A percentile compares a stretch with the other conserved stretches of the same genome.
phyloP scores from a whole-genome alignment of 2,797 vertebrate genomes.

The Pogoniulus pusillus region DNA sequence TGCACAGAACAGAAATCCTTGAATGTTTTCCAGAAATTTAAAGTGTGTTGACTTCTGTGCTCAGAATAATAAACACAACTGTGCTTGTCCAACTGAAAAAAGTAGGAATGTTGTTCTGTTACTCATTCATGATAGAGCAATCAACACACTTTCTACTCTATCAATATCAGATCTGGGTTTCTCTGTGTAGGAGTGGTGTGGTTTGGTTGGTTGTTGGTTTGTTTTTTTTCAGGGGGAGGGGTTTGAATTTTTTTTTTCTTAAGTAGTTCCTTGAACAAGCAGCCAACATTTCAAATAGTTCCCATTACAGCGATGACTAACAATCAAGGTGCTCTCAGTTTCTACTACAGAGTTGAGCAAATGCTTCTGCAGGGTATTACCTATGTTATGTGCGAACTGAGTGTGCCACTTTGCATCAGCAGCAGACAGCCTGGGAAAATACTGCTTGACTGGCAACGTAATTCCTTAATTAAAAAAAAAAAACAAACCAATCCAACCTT shows the following conservation, averaged over 20 bases:
- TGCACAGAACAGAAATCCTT: background rate
- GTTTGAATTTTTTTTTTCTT: background rate
- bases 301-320: background rate
- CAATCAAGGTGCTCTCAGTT: background rate
- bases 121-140: background rate
- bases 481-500: too few relatives aligned
- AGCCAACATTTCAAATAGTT: constrained; percentile 5
- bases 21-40: background rate
- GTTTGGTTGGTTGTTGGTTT: background rate
- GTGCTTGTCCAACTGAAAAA: background rate
- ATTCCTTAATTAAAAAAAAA: background rate
- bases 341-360: background rate
- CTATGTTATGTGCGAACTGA: background rate
- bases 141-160: background rate
- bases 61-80: constrained; percentile 6
- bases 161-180: background rate
- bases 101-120: background rate
- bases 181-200: background rate
- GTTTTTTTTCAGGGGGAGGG: too few relatives aligned
- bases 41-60: constrained; percentile 1
- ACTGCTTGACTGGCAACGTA: background rate
- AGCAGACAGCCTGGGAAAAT: constrained; percentile 38
- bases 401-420: background rate
- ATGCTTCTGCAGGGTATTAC: background rate
- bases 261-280: background rate